Base-by-base conservation (phyloP, 2,888 invertebrate genomes). In the Drosophila ustulata region DNA sequence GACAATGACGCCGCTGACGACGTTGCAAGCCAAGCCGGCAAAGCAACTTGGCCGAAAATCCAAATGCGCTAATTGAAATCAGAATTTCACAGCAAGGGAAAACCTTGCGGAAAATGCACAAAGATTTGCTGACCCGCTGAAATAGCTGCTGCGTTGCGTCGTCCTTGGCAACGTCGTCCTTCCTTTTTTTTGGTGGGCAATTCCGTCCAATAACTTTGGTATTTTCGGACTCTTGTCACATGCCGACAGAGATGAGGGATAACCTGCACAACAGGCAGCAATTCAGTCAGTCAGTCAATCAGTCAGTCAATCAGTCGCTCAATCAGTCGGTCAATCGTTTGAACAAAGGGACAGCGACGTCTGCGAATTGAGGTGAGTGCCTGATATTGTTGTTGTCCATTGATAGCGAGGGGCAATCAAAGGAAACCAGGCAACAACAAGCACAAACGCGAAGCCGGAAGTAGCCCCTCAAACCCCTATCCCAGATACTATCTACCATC, bases 31-130 rank as follows among this genome's bases (percentile, higher is more conserved):
- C 34, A 25, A 52, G 63, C 59, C 80, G 66, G 46, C 58, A 55
- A 55, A 51, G 49, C 9, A 53, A 28, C 41, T 41, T 53, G 39
- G 28, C 34, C 43, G 18, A 18, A 18, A 61, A 37, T 37, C 37
- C 30, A 41, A 41, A 41, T 41, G 57, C 53, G 47, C 71, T 85
- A 79, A 88, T 79, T 82, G 76, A 71, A 76, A 82, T 82, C 71
- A 76, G 77, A 88, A 1, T 82, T 78, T 58, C 47, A 61, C 66
- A 64, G 52, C 64, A 32, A 32, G 32, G 32, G n/a, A 47, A 58
- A 71, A 7, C 18, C 37, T 32, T 32, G n/a, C 4, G 37, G n/a
- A 11, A n/a, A 37, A 37, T n/a, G 11, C 37, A 11, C 37, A 37
- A 37, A 23, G 4, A 26, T 57, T 46, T 30, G 43, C 11, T 43